Conservation (phyloP, 2,888 invertebrate genomes). For the Alloplasta piceator region DNA sequence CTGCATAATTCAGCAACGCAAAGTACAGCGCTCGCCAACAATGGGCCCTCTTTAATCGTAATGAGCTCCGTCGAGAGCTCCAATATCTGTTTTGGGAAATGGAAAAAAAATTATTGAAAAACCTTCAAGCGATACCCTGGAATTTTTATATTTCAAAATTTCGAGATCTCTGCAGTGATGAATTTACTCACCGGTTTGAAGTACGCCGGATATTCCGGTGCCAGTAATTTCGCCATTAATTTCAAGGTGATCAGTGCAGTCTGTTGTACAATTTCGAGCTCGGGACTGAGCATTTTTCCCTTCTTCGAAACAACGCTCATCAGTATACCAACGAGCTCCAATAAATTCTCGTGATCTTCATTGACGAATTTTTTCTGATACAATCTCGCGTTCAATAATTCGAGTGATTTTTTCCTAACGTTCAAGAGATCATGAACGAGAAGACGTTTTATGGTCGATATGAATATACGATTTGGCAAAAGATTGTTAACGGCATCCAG, state of each 20-base stretch:
- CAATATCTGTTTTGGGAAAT: constrained; percentile 84
- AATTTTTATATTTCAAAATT: constrained; percentile 49
- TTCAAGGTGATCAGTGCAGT: constrained; percentile 93
- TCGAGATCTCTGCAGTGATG: background rate
- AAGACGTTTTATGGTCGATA: constrained; percentile 90
- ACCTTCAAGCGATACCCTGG: constrained; percentile 12
- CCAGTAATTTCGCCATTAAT: constrained; percentile 90
- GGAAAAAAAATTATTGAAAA: constrained; percentile 1
- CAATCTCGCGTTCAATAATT: constrained; percentile 92
- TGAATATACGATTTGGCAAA: constrained; percentile 91
- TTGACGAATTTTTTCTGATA: constrained; percentile 87
- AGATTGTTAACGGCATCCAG: constrained; percentile 91
- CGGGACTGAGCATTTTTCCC: constrained; percentile 84
- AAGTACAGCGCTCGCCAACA: constrained; percentile 90
- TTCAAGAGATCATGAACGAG: constrained; percentile 88
- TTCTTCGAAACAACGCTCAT: constrained; percentile 86
- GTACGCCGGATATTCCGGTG: constrained; percentile 87
- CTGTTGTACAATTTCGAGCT: constrained; percentile 90
- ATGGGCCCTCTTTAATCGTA: constrained; percentile 85
- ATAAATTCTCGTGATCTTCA: constrained; percentile 84
- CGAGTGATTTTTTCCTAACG: constrained; percentile 92
- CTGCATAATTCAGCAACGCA: constrained; percentile 92
- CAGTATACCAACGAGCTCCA: constrained; percentile 86
- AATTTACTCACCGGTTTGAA: constrained; percentile 86
- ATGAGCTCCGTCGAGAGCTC: constrained; percentile 88